Evolutionary conservation across 1,140 invertebrate species (phyloP).

Genomic region (Pseudachorutes palmiensis): DNA sequence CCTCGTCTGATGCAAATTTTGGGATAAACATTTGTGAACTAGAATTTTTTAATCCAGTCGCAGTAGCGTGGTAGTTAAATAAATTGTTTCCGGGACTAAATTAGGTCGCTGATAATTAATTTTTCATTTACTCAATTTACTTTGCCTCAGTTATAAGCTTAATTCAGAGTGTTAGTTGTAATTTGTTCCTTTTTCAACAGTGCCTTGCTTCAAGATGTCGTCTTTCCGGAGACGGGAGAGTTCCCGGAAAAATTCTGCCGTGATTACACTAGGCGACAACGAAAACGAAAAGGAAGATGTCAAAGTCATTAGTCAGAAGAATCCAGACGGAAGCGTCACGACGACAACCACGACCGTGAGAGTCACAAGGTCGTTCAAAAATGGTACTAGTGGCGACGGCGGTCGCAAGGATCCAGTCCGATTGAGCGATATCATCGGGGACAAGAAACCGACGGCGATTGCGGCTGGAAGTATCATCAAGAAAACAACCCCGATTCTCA

Average conservation of each 20-base stretch:
- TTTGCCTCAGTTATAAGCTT: too few relatives aligned
- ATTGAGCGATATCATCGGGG: neutral
- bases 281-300: neutral
- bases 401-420: neutral
- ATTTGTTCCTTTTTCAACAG: too few relatives aligned
- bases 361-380: neutral
- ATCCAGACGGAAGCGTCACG: constrained; percentile 6
- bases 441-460: neutral
- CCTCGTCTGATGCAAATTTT: too few relatives aligned
- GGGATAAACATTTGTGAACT: too few relatives aligned
- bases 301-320: neutral
- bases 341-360: neutral
- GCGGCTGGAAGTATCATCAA: neutral
- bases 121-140: too few relatives aligned
- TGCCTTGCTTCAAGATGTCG: constrained; percentile 5
- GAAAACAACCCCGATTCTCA: neutral
- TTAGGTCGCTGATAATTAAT: too few relatives aligned
- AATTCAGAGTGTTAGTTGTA: too few relatives aligned
- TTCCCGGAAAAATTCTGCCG: neutral
- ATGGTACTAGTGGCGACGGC: neutral
- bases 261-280: neutral
- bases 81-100: too few relatives aligned
- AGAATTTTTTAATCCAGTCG: too few relatives aligned
- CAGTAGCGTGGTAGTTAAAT: too few relatives aligned
- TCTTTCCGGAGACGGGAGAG: neutral